Evolutionary conservation across 37 sponge, comb jelly and placozoan species (phyloP).

Genomic region (Crambe crambe): DNA sequence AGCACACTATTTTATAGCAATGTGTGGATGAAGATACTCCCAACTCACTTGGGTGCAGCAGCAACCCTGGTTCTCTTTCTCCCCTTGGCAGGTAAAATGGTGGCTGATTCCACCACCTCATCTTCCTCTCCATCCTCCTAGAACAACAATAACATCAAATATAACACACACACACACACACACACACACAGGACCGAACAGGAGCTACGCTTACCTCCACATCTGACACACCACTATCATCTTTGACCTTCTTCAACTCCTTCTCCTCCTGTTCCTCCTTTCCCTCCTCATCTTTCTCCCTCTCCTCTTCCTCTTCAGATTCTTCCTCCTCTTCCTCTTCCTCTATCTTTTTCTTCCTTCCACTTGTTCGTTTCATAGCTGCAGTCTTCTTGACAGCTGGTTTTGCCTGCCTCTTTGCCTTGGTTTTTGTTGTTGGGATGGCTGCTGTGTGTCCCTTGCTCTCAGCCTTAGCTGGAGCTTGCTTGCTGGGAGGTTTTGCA

Average conservation of each 20-base stretch:
- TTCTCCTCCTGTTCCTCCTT: not conserved
- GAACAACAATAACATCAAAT: no score
- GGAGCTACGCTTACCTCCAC: not conserved
- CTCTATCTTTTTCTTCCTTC: not conserved
- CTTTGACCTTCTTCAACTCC: not conserved
- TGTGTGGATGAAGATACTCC: not conserved
- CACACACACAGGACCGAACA: not conserved
- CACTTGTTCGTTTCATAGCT: no score
- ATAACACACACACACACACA: not conserved
- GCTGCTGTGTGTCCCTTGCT: not conserved
- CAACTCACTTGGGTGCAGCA: not conserved
- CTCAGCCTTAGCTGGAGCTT: not conserved
- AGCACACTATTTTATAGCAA: not conserved
- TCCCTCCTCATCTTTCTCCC: not conserved
- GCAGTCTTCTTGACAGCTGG: not conserved
- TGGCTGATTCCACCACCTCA: not conserved
- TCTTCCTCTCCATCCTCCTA: not conserved
- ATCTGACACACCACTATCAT: not conserved
- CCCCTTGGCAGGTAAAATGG: not conserved
- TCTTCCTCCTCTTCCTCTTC: not conserved
- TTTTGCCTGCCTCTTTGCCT: not conserved
- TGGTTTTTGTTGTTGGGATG: not conserved
- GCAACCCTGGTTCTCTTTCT: not conserved
- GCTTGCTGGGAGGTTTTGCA: not conserved
- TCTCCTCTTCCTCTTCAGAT: not conserved